Evolutionary conservation across 2,113 vertebrate species (phyloP).

Genomic region (Anhinga rufa): DNA sequence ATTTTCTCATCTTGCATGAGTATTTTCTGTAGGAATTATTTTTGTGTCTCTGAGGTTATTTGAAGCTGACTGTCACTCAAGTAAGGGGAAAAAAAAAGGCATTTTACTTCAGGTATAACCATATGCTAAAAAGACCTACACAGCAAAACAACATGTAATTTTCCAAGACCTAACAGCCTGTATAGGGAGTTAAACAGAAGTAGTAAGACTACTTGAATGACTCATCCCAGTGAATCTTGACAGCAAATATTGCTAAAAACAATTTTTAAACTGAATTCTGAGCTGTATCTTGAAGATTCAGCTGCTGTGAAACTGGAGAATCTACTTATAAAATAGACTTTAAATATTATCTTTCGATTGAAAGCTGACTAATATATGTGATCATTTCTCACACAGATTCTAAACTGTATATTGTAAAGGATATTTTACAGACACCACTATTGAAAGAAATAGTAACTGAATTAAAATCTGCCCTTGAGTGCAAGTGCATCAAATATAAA

Average conservation of each 20-base stretch:
- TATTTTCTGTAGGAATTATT: neutral
- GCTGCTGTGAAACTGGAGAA: neutral
- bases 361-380: neutral
- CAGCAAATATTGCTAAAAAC: neutral
- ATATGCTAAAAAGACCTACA: neutral
- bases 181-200: neutral
- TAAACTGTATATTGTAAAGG: neutral
- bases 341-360: neutral
- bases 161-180: neutral
- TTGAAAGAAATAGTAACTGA: neutral
- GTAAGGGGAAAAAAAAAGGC: accelerated
- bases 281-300: neutral
- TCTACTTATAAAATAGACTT: neutral
- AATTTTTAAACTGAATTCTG: neutral
- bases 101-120: neutral
- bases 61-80: neutral
- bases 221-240: neutral
- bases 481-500: neutral
- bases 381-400: neutral
- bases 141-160: neutral
- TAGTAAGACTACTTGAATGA: neutral
- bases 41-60: neutral
- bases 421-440: neutral
- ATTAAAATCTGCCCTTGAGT: neutral
- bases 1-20: neutral